Conservation (phyloP, 1,140 invertebrate species). For the Luehdorfia chinensis region DNA sequence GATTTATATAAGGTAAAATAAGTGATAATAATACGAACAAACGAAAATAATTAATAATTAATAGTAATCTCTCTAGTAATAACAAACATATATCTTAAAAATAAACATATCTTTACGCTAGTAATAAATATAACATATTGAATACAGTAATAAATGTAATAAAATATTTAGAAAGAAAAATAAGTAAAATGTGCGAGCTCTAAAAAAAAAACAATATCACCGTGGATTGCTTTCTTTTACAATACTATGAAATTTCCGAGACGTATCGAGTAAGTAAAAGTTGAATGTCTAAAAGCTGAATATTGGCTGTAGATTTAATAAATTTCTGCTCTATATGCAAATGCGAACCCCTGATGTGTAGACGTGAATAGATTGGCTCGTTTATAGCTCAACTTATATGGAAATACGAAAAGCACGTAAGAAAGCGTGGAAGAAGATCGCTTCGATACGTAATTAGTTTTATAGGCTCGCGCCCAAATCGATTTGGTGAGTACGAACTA, state of each 20-base stretch:
- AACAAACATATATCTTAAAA: no score
- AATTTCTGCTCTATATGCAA: constrained; percentile 77
- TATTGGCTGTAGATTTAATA: constrained; percentile 77
- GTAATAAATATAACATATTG: no score
- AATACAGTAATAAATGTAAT: no score
- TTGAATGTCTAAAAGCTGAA: constrained; percentile 70
- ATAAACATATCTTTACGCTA: no score
- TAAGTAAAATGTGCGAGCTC: no score
- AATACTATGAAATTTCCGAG: constrained; percentile 59
- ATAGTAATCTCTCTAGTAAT: no score
- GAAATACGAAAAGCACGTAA: constrained; percentile 75
- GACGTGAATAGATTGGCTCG: constrained; percentile 76
- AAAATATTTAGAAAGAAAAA: no score
- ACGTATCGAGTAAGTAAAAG: constrained; percentile 66
- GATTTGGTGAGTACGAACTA: constrained; percentile 47
- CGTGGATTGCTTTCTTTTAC: constrained; percentile 19
- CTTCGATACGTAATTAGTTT: constrained; percentile 74
- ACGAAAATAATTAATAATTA: no score
- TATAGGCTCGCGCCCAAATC: constrained; percentile 54
- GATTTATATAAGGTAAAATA: no score
- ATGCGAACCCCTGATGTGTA: constrained; percentile 75
- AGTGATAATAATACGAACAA: no score
- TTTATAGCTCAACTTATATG: constrained; percentile 76
- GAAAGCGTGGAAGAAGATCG: constrained; percentile 71
- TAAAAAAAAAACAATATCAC: no score